These are phyloP conservation scores for Trematomus bernacchii DNA, from an alignment of 2,797 vertebrate species.

Conservation along the genomic window DNA sequence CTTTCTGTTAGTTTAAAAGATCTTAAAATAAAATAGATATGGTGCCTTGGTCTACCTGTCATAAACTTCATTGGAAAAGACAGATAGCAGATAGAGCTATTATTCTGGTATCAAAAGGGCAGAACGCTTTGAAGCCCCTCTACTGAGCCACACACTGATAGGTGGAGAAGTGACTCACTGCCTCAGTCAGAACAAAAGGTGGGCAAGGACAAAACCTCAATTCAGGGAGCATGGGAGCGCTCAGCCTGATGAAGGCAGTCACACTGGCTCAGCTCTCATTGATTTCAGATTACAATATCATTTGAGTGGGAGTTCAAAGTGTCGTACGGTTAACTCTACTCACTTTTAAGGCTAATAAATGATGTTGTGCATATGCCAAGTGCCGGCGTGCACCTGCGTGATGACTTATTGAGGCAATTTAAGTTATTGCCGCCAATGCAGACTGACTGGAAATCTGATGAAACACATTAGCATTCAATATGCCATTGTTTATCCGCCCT, in stretches of 20 bases:
- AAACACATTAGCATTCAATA: slow-evolving; percentile 53
- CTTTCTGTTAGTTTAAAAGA: slow-evolving; percentile 2
- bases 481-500: slow-evolving; percentile 33
- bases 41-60: slow-evolving; percentile 17
- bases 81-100: slow-evolving; percentile 46
- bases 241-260: slow-evolving; percentile 49
- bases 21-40: background rate
- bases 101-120: slow-evolving; percentile 62
- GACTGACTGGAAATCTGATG: slow-evolving; percentile 61
- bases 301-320: slow-evolving; percentile 62
- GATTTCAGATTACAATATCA: slow-evolving; percentile 71
- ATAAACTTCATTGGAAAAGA: slow-evolving; percentile 51
- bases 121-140: slow-evolving; percentile 57
- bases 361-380: slow-evolving; percentile 26
- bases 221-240: slow-evolving; percentile 42
- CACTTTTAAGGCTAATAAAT: slow-evolving; percentile 56
- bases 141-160: slow-evolving; percentile 57
- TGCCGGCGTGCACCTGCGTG: slow-evolving; percentile 46
- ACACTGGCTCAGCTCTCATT: slow-evolving; percentile 49
- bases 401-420: slow-evolving; percentile 47
- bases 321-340: slow-evolving; percentile 51
- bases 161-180: slow-evolving; percentile 63
- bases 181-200: slow-evolving; percentile 52
- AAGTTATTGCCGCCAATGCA: slow-evolving; percentile 30
- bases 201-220: slow-evolving; percentile 34